Evolutionary conservation across 2,888 invertebrate genomes (phyloP).

Genomic region (Hydriomena furcata): DNA sequence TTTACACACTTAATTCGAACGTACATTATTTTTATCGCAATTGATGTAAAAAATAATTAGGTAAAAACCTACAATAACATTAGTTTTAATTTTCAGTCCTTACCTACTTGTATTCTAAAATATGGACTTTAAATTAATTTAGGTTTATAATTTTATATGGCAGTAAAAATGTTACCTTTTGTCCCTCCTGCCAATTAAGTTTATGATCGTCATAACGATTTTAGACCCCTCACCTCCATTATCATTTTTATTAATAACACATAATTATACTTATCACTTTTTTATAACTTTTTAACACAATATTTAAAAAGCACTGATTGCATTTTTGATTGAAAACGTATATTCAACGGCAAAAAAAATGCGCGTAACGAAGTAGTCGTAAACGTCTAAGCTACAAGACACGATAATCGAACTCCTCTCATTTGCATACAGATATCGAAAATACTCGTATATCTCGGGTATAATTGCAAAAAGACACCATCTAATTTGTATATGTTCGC

Average conservation of each 20-base stretch:
- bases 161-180: conserved; percentile 15
- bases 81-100: too few relatives aligned
- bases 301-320: conserved; percentile 8
- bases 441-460: conserved; percentile 38
- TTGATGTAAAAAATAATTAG: too few relatives aligned
- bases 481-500: conserved; percentile 32
- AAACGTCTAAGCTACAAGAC: conserved; percentile 50
- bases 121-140: too few relatives aligned
- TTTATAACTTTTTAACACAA: conserved; percentile 20
- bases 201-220: conserved; percentile 14
- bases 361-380: conserved; percentile 66
- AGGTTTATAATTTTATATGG: too few relatives aligned
- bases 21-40: too few relatives aligned
- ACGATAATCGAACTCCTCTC: conserved; percentile 52
- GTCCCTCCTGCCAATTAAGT: conserved; percentile 11
- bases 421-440: conserved; percentile 60
- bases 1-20: too few relatives aligned
- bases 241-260: conserved; percentile 9
- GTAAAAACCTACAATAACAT: too few relatives aligned
- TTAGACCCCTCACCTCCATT: conserved; percentile 1
- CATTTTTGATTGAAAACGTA: conserved; percentile 7
- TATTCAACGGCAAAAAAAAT: conserved; percentile 27
- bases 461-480: conserved; percentile 43
- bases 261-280: conserved; percentile 19
- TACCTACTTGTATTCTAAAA: too few relatives aligned